A percentile compares a stretch with the other conserved stretches of the same genome.
Evolutionary conservation across 2,797 vertebrate genomes (phyloP).

Genomic region (Coendou prehensilis): DNA sequence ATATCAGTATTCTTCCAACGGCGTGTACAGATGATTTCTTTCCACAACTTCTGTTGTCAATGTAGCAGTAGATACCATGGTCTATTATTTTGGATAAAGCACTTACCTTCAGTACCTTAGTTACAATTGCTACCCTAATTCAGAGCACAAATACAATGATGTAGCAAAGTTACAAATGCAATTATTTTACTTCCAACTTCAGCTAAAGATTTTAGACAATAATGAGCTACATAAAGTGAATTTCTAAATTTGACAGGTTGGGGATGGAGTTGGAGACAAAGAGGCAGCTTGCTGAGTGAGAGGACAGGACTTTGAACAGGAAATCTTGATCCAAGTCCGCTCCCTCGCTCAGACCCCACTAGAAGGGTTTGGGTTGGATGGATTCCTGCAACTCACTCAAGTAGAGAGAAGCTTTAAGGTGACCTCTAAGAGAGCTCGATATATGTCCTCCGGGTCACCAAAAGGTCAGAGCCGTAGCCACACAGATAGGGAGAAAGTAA

Average conservation of each 20-base stretch:
- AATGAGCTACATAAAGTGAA: not conserved
- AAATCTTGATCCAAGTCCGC: not conserved
- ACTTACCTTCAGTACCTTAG: not conserved
- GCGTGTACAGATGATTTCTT: not conserved
- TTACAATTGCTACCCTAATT: not conserved
- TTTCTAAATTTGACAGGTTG: not conserved
- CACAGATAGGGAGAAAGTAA: not conserved
- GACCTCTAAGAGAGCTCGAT: not conserved
- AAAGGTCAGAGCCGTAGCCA: not conserved
- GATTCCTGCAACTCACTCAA: not conserved
- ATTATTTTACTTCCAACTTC: not conserved
- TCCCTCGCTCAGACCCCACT: fast-evolving
- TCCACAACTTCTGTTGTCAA: not conserved
- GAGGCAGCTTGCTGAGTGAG: not conserved
- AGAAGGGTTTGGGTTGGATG: not conserved
- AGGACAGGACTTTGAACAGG: not conserved
- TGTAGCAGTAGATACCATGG: not conserved
- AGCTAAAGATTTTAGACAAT: not conserved
- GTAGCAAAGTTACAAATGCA: not conserved
- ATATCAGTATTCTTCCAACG: not conserved
- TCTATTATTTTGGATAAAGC: not conserved
- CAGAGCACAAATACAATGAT: not conserved
- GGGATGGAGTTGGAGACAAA: not conserved
- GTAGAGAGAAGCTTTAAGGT: not conserved
- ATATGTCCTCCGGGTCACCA: not conserved